phyloP scores from a whole-genome alignment of 2,797 vertebrate genomes.

The Coilia nasus region DNA sequence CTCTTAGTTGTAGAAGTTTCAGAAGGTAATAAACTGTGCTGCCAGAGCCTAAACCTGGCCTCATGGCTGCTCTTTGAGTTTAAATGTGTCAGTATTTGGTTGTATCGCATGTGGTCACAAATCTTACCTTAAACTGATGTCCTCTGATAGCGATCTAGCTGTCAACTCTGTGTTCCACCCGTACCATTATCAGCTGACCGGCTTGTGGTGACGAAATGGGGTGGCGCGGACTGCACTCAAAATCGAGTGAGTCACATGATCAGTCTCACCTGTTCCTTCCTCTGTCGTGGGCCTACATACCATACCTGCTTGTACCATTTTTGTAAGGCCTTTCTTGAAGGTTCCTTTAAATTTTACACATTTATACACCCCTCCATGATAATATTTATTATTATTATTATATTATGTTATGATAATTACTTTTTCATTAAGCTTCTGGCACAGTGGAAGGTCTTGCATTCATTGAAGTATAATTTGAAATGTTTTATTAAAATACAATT shows the following conservation, averaged over 20 bases:
- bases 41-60: background rate
- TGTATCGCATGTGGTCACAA: background rate
- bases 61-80: background rate
- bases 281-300: background rate
- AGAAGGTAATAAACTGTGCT: background rate
- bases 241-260: background rate
- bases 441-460: too few species aligned
- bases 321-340: background rate
- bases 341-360: too few species aligned
- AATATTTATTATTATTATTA: too few species aligned
- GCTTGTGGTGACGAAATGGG: slow-evolving; percentile 22
- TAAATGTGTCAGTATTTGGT: background rate
- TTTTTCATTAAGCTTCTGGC: too few species aligned
- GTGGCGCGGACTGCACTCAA: background rate
- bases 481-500: too few species aligned
- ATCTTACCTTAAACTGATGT: background rate
- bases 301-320: too few species aligned
- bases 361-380: too few species aligned
- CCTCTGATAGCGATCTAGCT: background rate
- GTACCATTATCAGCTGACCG: slow-evolving; percentile 34
- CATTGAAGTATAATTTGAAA: too few species aligned
- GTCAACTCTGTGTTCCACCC: slow-evolving; percentile 1
- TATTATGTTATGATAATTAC: too few species aligned
- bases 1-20: background rate
- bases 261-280: background rate